A percentile compares a stretch with the other conserved stretches of the same genome.
Evolutionary conservation across 2,888 invertebrate genomes (phyloP).

Genomic region (Choristoneura rosaceana): DNA sequence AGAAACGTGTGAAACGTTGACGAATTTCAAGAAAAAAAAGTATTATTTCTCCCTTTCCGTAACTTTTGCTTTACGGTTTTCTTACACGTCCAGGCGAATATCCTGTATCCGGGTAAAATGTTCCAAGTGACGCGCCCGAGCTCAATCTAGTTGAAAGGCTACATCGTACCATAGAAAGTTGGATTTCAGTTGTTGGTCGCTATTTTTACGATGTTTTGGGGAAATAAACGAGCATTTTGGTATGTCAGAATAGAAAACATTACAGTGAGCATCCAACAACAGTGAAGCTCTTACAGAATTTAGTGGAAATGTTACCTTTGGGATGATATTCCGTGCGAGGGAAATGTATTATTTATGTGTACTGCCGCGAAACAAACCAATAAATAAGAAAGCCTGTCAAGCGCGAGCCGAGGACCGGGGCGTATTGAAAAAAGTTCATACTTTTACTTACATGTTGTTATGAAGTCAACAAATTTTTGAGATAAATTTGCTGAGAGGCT

Average conservation of each 20-base stretch:
- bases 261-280: slow-evolving; percentile 48
- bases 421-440: slow-evolving; percentile 24
- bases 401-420: slow-evolving; percentile 24
- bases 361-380: slow-evolving; percentile 41
- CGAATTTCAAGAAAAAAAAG: slow-evolving; percentile 39
- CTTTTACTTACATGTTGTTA: neutral
- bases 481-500: too few species aligned
- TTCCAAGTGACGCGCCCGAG: neutral
- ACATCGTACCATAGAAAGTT: neutral
- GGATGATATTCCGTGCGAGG: slow-evolving; percentile 46
- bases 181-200: neutral
- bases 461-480: neutral
- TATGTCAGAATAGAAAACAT: slow-evolving; percentile 53
- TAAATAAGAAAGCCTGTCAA: slow-evolving; percentile 40
- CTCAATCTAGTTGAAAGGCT: neutral
- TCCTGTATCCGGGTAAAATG: neutral
- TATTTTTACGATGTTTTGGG: neutral
- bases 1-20: slow-evolving; percentile 38
- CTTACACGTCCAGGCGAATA: slow-evolving; percentile 35
- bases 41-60: slow-evolving; percentile 15
- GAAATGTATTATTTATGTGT: slow-evolving; percentile 43
- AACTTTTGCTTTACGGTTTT: slow-evolving; percentile 41
- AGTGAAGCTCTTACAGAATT: slow-evolving; percentile 61
- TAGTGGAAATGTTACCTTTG: slow-evolving; percentile 56
- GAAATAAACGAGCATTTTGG: slow-evolving; percentile 47